Evolutionary conservation across 2,113 vertebrate species (phyloP), one percentile per base, ranked within the genome.

Genomic region (Sula dactylatra): DNA sequence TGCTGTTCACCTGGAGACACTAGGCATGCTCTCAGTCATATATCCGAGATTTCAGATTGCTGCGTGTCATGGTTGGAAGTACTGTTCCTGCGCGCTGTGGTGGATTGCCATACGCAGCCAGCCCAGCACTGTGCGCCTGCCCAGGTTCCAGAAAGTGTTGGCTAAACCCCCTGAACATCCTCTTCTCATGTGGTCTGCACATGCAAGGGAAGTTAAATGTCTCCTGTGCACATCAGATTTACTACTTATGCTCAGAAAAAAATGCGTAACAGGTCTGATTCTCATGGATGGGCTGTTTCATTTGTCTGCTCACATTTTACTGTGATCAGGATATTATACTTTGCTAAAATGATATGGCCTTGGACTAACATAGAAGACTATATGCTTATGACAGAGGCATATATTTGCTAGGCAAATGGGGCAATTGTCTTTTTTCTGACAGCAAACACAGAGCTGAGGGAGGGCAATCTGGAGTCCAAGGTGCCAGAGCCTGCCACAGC

Each of bases 41-140:
- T 2, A 7, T 42, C n/a, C 45, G 31, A 69, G 82, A 69, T 29
- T 82, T 65, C 45, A 56, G 64, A 27, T 55, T 54, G 24, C 32
- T 59, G 20, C 1, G 1, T 76, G 52, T 50, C 34, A n/a, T 19
- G 36, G 31, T 27, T 49, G 61, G 65, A 40, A 82, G 64, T 0
- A 5, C 36, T 45, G 26, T 9, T 82, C 36, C 73, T 82, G 55
- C 0, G 0, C 0, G 0, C 24, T 36, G 14, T 1, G 1, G 18
- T 47, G 79, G 26, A 77, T 55, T 67, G 10, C 10, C 21, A 21
- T 3, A 4, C 17, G 10, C 55, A 86, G 62, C 8, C 74, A 90
- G 49, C 54, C 49, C 59, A 58, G 42, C 38, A 6, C 29, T 21
- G 20, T 72, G 36, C 1, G 3, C 34, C 27, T 25, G 50, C 59